Base-by-base conservation (phyloP, 2,888 invertebrate genomes). In the Ectemnius cavifrons region DNA sequence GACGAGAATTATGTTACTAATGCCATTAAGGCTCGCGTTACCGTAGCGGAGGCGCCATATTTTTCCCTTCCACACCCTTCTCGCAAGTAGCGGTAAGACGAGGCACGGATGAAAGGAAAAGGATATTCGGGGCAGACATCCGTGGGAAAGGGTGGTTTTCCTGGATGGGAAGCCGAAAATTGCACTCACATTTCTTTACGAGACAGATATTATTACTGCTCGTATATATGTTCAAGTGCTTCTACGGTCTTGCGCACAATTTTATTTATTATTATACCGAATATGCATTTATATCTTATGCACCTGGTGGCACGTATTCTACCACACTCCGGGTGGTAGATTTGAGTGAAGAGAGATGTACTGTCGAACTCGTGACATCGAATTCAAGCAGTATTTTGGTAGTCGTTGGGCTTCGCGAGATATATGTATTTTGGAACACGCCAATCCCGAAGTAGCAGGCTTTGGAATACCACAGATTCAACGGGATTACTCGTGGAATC, bases 201-300 rank as follows among this genome's bases (percentile, higher is more conserved):
- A 85, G 87, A 87, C 87, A 85, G 87, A 88, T 87, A 88, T 88
- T 87, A 88, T 86, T 85, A 82, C 84, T 81, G 80, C 73, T 74
- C 75, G 67, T 69, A 37, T 13, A 13, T 63, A 49, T 59, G 71
- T 68, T 72, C 73, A 80, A 85, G 77, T 78, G 82, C 80, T 86
- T 85, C 78, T 80, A 73, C 77, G 72, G 75, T 79, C 77, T 77
- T 67, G 77, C 73, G 78, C 64, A 72, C 77, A 67, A 79, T 84
- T 87, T 87, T 87, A 88, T 87, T 88, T 87, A 37, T 37, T 37
- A 37, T 37, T 37, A 11, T 37, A 88, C 85, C 79, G 79, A 82
- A 82, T 85, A 86, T 76, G 85, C 86, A 85, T 87, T 88, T 85
- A 85, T 87, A 81, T 82, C 78, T 83, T 65, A 86, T 84, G 82